Base-by-base conservation (phyloP, 2,113 vertebrate species). In the Clarias batrachus region DNA sequence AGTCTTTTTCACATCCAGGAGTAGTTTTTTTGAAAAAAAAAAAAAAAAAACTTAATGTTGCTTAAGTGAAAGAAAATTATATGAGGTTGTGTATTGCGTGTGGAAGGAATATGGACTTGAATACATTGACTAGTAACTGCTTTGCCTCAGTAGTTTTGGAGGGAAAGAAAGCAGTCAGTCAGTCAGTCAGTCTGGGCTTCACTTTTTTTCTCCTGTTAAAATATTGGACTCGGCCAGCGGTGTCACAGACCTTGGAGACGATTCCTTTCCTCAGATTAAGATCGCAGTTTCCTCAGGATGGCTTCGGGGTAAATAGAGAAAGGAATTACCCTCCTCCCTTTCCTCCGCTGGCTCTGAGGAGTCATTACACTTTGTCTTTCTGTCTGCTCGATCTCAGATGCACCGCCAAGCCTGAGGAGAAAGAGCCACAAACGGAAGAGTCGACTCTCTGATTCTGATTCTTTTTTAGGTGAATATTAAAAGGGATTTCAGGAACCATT, bases 241-340 rank as follows among this genome's bases (percentile, higher is more conserved):
- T 66, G 48, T 81, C 21, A 66, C 37, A 63, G 17, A 10, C 16
- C 54, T 82, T 21, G 65, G 25, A 1, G 52, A 56, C 4, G 48
- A 83, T 70, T 83, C 10, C n/a, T 68, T 82, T n/a, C 54, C 23
- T 73, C 13, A 3, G 48, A 63, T 86, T 74, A 76, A 33, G 68
- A 86, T 56, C 57, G 23, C 56, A 9, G n/a, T 82, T 16, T 52
- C 27, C 84, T 70, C 14, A 14, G 54, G 74, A 80, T 70, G 60
- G 62, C 27, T 80, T 86, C 10, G 30, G 27, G 54, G 33, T 10
- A 48, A 65, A n/a, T 6, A n/a, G 71, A 19, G 68, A 68, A 41
- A 25, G 54, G 17, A 63, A 30, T 12, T 48, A 52, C 8, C 25
- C 62, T 70, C 66, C 54, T 81, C 33, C 30, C 52, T 27, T 81